These are phyloP conservation scores for Protomyctophum bolini DNA, from an alignment of 2,113 vertebrate genomes.

Conservation along the genomic window DNA sequence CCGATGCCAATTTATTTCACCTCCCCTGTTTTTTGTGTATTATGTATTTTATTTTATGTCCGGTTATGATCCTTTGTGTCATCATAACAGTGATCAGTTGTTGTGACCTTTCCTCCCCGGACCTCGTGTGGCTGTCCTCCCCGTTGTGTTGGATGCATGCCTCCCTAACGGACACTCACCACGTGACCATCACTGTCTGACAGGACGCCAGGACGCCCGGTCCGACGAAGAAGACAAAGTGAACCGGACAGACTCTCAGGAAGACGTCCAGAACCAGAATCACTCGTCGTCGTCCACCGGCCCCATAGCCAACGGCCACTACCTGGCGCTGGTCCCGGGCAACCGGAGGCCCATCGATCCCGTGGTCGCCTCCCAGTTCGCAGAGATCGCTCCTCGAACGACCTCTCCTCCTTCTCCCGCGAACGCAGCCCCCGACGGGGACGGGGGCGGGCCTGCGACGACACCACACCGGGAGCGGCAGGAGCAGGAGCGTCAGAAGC, in stretches of 20 bases:
- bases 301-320: constrained; percentile 68
- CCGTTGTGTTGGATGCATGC: constrained; percentile 65
- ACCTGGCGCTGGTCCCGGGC: constrained; percentile 66
- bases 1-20: constrained; percentile 33
- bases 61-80: not conserved
- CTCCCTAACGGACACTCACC: constrained; percentile 65
- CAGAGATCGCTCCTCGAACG: constrained; percentile 3
- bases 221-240: not conserved
- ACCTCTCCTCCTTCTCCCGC: constrained; percentile 16
- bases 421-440: not conserved
- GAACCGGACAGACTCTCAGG: constrained; percentile 36
- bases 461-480: constrained; percentile 62
- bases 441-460: not conserved
- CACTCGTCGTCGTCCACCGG: not conserved
- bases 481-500: constrained; percentile 66
- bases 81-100: no score
- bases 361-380: constrained; percentile 49
- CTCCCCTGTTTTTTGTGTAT: constrained; percentile 33
- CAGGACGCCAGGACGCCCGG: constrained; percentile 66
- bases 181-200: constrained; percentile 79
- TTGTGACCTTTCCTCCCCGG: constrained; percentile 39
- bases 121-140: constrained; percentile 35
- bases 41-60: constrained; percentile 7
- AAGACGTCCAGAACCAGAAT: constrained; percentile 70
- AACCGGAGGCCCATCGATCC: constrained; percentile 68